Percentiles rank a stretch among this genome's conserved stretches.
Evolutionary conservation across 2,113 vertebrate genomes (phyloP).

Genomic region (Gracilinanus agilis): DNA sequence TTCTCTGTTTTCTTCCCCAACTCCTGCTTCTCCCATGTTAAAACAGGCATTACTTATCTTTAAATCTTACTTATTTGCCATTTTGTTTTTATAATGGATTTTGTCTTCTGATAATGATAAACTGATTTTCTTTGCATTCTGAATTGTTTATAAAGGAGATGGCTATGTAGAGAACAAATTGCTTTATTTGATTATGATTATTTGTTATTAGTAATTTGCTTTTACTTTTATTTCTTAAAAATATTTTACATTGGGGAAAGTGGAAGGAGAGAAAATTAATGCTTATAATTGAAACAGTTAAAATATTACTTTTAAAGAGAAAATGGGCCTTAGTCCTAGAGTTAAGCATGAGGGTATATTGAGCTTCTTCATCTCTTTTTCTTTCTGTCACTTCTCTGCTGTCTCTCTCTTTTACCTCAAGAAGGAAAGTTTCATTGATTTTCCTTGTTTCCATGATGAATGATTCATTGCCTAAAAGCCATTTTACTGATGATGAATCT

Average conservation of each 20-base stretch:
- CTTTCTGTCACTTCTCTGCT: no score
- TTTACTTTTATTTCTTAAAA: not conserved
- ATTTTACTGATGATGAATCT: not conserved
- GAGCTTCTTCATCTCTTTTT: no score
- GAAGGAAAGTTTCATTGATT: not conserved
- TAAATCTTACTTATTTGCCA: not conserved
- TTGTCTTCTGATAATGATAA: not conserved
- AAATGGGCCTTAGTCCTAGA: not conserved
- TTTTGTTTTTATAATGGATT: not conserved
- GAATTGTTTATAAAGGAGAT: not conserved
- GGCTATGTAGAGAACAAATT: not conserved
- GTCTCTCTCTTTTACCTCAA: not conserved
- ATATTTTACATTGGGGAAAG: not conserved
- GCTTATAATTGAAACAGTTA: not conserved
- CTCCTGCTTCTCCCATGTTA: not conserved
- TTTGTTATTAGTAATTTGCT: not conserved
- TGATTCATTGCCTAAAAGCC: not conserved
- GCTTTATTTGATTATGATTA: not conserved
- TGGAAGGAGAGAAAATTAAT: not conserved
- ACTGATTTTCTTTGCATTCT: not conserved
- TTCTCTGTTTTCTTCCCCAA: not conserved
- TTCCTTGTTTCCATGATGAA: not conserved
- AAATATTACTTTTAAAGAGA: not conserved
- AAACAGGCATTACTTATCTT: not conserved
- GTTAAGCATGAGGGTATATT: not conserved